phyloP scores from a whole-genome alignment of 2,113 vertebrate genomes.

The Aramus guarauna region DNA sequence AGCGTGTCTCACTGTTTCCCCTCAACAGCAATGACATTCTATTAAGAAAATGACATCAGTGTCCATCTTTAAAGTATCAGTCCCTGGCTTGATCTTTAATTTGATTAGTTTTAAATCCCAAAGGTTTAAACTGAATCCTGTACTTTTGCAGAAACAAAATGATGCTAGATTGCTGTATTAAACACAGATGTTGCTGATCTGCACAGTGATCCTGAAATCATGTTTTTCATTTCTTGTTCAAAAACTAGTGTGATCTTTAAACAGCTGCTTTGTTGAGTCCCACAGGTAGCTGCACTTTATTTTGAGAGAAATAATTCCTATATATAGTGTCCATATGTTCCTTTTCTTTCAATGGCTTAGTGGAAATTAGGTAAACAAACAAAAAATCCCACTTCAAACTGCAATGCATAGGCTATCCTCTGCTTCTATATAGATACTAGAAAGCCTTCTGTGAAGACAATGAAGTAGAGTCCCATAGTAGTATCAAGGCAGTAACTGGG shows the following conservation, averaged over 20 bases:
- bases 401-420: not conserved
- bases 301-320: not conserved
- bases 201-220: not conserved
- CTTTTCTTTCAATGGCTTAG: not conserved
- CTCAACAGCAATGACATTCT: not conserved
- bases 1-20: not conserved
- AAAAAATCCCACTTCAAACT: not conserved
- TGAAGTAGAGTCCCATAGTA: not conserved
- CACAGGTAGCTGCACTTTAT: slow-evolving; percentile 32
- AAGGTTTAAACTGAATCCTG: not conserved
- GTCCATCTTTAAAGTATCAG: not conserved
- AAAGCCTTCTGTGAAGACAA: not conserved
- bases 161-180: not conserved
- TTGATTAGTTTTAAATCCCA: not conserved
- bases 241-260: slow-evolving; percentile 21
- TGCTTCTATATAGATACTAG: not conserved
- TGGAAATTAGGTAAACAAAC: not conserved
- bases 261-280: slow-evolving; percentile 39
- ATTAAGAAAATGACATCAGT: not conserved
- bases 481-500: not conserved
- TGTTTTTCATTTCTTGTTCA: not conserved
- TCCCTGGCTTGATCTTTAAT: not conserved
- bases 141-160: not conserved
- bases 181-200: slow-evolving; percentile 26
- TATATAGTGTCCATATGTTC: slow-evolving; percentile 3